phyloP scores from a whole-genome alignment of 2,113 vertebrate species.

The Tauraco erythrolophus region DNA sequence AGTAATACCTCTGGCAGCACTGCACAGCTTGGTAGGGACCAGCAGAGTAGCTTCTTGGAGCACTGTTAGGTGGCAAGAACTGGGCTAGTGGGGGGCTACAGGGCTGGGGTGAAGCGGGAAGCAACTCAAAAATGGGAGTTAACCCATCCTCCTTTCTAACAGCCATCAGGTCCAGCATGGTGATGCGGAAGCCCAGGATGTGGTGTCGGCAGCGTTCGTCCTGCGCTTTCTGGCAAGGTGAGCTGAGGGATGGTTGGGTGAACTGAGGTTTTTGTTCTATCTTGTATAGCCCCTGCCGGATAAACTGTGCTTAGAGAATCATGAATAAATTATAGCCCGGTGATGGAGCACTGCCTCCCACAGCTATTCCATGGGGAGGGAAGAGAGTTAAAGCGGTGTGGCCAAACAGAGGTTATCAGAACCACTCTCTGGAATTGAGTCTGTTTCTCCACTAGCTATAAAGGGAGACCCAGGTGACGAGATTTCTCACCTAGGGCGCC shows the following conservation, averaged over 20 bases:
- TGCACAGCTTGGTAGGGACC: not conserved
- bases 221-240: not conserved
- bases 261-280: not conserved
- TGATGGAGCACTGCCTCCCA: not conserved
- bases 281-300: not conserved
- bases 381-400: not conserved
- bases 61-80: not conserved
- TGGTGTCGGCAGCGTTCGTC: not conserved
- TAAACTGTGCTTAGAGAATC: not conserved
- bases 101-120: not conserved
- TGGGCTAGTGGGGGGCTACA: not conserved
- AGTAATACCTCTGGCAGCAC: not conserved
- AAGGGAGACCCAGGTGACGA: not conserved
- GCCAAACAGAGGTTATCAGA: not conserved
- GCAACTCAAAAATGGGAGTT: not conserved
- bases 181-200: not conserved
- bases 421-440: not conserved
- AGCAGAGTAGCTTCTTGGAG: not conserved
- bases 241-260: not conserved
- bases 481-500: slow-evolving; percentile 25
- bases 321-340: not conserved
- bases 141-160: not conserved
- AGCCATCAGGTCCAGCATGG: not conserved
- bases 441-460: not conserved
- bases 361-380: not conserved